These are phyloP conservation scores for Anthophora plumipes DNA, from an alignment of 2,888 invertebrate species.

Conservation along the genomic window DNA sequence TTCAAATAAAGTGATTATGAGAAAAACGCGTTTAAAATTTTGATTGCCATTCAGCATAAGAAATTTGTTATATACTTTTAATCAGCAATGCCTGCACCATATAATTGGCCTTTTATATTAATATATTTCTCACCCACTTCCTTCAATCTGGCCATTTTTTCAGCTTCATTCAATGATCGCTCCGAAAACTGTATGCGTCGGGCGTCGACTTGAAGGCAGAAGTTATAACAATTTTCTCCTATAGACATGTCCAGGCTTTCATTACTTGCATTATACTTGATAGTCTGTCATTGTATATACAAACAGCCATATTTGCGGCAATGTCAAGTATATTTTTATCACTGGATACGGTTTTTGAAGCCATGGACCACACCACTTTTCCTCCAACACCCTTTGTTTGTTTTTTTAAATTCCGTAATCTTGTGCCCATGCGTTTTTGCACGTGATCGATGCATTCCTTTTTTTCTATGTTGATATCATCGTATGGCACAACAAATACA, in stretches of 20 bases:
- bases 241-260: constrained; percentile 36
- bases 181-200: constrained; percentile 38
- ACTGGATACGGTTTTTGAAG: no score
- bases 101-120: constrained; percentile 31
- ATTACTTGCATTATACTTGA: constrained; percentile 40
- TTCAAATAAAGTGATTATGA: constrained; percentile 30
- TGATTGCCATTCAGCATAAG: background rate
- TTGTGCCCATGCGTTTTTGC: no score
- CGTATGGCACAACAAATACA: no score
- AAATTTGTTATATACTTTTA: constrained; percentile 33
- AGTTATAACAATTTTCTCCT: constrained; percentile 29
- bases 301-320: constrained; percentile 45
- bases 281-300: constrained; percentile 44
- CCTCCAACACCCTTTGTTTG: no score
- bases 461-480: no score
- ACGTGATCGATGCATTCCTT: no score
- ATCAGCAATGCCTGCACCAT: constrained; percentile 46
- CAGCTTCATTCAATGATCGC: constrained; percentile 24
- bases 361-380: no score
- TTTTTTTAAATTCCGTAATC: no score
- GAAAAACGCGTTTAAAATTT: constrained; percentile 47
- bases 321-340: no score
- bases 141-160: constrained; percentile 43
- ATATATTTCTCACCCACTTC: constrained; percentile 21
- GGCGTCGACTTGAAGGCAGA: constrained; percentile 30